These are phyloP conservation scores for Colius striatus DNA, from an alignment of 2,113 vertebrate genomes.

Conservation along the genomic window DNA sequence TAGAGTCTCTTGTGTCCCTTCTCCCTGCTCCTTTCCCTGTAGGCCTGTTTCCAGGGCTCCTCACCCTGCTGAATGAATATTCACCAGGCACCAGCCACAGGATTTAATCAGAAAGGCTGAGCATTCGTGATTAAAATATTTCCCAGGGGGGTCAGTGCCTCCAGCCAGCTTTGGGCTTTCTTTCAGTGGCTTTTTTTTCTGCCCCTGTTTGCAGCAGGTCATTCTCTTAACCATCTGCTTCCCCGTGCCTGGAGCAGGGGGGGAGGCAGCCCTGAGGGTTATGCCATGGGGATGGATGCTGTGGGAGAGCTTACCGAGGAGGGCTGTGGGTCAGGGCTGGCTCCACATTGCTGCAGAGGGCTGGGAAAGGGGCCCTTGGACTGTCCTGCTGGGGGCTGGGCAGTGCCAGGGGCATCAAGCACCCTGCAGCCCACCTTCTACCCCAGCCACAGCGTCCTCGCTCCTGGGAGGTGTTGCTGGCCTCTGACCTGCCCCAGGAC, in stretches of 20 bases:
- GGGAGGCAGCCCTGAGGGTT: neutral
- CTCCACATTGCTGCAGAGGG: neutral
- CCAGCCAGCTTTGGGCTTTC: conserved; percentile 43
- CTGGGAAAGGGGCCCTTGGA: fast-evolving
- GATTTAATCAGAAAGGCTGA: conserved; percentile 66
- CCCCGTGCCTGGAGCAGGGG: neutral
- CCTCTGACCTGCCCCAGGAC: neutral
- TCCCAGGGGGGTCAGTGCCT: conserved; percentile 58
- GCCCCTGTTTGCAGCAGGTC: neutral
- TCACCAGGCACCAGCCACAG: conserved; percentile 47
- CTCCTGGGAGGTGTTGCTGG: neutral
- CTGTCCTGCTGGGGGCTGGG: neutral
- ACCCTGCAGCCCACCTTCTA: neutral
- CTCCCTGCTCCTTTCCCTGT: neutral
- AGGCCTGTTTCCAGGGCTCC: conserved; percentile 10
- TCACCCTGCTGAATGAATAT: conserved; percentile 34
- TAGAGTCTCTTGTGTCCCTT: neutral
- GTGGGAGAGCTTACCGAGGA: neutral
- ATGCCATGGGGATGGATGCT: neutral
- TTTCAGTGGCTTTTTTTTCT: conserved; percentile 13
- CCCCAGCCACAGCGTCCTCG: neutral
- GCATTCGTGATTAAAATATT: conserved; percentile 42
- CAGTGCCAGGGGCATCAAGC: neutral
- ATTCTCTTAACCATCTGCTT: conserved; percentile 61
- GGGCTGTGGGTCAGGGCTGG: neutral